Evolutionary conservation across 2,113 vertebrate species (phyloP), one percentile per base, ranked within the genome.

Genomic region (Hydropotes inermis): DNA sequence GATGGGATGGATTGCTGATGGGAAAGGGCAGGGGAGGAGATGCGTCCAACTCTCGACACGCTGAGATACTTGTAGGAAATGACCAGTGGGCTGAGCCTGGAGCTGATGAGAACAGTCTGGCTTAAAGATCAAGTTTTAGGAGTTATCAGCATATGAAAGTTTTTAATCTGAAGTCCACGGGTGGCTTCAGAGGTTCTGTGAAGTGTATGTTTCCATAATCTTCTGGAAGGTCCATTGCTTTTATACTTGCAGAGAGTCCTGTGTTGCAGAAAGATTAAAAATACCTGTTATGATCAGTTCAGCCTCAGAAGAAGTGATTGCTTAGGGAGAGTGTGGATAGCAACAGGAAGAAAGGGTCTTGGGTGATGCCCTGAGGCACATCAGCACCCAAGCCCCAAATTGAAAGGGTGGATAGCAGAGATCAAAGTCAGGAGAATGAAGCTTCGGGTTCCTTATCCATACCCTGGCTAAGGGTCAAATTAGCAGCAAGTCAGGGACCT

Each of bases 191-290:
- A 87, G 60, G 21, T 39, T 92, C 60, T 96, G 55, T 55, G 45
- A 89, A 88, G 54, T 64, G 28, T 70, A 58, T 76, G 25, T 83
- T 9, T 91, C 27, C 33, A 27, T 43, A 47, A 64, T 78, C 94
- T 17, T 90, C 85, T 90, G 36, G 47, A 92, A 79, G 30, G 15
- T 57, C 11, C 39, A 43, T 17, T 47, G 45, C 39, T 85, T 97
- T 95, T 93, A 60, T 96, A 94, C 76, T 76, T 97, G 9, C 47
- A 85, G 45, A 90, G 57, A 87, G n/a, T 39, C 15, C 45, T 91
- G 5, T 83, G 55, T 36, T 85, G 19, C 87, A 61, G 87, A 95
- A 96, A 58, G 39, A 85, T 70, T 39, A 17, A 47, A 90, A 93
- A 82, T 25, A 39, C 25, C 54, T 93, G 9, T 96, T 87, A 27